Conservation (phyloP, 2,797 vertebrate species). For the Benthosema pterotum region DNA sequence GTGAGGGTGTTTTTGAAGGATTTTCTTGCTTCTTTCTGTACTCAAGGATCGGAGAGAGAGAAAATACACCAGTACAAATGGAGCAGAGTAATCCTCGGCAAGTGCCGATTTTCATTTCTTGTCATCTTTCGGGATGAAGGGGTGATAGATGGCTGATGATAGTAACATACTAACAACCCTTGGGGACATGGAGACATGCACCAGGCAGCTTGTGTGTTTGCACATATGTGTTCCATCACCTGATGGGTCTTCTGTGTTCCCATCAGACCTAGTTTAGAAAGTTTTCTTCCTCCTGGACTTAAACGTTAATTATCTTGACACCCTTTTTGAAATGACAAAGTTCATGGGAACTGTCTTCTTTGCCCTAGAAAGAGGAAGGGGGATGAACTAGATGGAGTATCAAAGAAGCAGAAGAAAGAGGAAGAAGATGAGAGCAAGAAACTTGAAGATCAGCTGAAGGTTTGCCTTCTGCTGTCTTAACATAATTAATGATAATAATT, state of each 20-base stretch:
- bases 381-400: constrained; percentile 80
- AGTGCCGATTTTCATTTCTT: constrained; percentile 30
- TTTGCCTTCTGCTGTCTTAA: constrained; percentile 56
- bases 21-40: constrained; percentile 26
- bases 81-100: constrained; percentile 1
- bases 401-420: constrained; percentile 91
- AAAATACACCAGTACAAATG: not conserved
- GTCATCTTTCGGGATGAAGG: constrained; percentile 11
- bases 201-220: constrained; percentile 54
- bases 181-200: constrained; percentile 53
- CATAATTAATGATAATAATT: too few species aligned
- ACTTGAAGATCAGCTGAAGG: constrained; percentile 91
- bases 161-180: constrained; percentile 27
- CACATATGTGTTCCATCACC: constrained; percentile 31
- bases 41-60: not conserved
- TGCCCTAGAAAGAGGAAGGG: constrained; percentile 88
- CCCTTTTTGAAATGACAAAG: not conserved
- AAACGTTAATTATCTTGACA: constrained; percentile 22
- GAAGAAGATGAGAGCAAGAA: constrained; percentile 85
- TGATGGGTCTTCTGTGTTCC: constrained; percentile 38
- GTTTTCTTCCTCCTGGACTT: constrained; percentile 11
- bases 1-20: constrained; percentile 12
- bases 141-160: constrained; percentile 2
- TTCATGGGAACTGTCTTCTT: constrained; percentile 5
- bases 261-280: constrained; percentile 48